A percentile compares a stretch with the other conserved stretches of the same genome.
These are phyloP conservation scores for Drosophila kurseongensis DNA, from an alignment of 1,140 invertebrate species.

Conservation along the genomic window DNA sequence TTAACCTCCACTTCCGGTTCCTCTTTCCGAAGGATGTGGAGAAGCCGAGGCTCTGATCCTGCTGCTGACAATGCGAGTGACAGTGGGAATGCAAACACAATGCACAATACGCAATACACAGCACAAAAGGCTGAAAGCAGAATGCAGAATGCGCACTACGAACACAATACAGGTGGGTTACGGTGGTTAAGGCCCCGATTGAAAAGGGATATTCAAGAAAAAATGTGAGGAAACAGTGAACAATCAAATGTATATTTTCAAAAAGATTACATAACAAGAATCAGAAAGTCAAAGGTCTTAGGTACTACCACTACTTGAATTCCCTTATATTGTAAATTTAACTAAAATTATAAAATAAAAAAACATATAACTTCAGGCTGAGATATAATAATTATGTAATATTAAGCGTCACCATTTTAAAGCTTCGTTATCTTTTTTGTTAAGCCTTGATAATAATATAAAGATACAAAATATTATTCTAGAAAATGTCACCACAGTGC, in stretches of 20 bases:
- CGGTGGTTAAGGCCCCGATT: constrained; percentile 14
- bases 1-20: constrained; percentile 37
- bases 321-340: background rate
- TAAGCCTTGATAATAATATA: no score
- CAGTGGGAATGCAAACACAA: constrained; percentile 65
- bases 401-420: no score
- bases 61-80: constrained; percentile 71
- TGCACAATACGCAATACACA: constrained; percentile 44
- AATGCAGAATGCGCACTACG: constrained; percentile 46
- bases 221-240: background rate
- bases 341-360: no score
- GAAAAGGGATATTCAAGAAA: background rate
- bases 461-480: no score
- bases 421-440: no score
- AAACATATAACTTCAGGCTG: no score
- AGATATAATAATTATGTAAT: no score
- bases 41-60: constrained; percentile 31
- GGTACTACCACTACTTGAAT: no score
- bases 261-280: no score
- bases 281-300: no score
- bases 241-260: no score
- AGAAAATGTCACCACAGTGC: constrained; percentile 13
- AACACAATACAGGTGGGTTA: constrained; percentile 50
- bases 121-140: constrained; percentile 31
- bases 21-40: constrained; percentile 8